Conservation (phyloP, 1,140 invertebrate species). For the Bombus impatiens region DNA sequence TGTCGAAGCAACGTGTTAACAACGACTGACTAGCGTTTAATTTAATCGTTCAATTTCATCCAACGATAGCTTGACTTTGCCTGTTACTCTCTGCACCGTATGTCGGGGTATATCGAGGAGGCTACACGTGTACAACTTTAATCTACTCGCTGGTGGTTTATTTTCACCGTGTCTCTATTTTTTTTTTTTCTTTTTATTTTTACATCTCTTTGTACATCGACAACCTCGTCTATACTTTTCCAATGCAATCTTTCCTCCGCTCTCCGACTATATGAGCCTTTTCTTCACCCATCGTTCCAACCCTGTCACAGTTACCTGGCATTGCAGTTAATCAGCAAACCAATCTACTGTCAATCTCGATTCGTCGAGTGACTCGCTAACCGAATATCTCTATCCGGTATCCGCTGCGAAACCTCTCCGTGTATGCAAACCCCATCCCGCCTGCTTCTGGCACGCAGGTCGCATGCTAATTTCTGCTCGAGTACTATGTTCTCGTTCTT, state of each 20-base stretch:
- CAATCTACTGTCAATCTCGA: slow-evolving; percentile 68
- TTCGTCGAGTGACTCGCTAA: slow-evolving; percentile 56
- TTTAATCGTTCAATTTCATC: neutral
- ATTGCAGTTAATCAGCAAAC: slow-evolving; percentile 68
- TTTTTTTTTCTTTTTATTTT: neutral
- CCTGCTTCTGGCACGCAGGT: slow-evolving; percentile 62
- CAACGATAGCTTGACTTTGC: slow-evolving; percentile 12
- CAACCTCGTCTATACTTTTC: neutral
- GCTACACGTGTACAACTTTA: neutral
- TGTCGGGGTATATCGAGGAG: no score
- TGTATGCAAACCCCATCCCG: slow-evolving; percentile 19
- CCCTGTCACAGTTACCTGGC: slow-evolving; percentile 43
- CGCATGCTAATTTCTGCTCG: slow-evolving; percentile 49
- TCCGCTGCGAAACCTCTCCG: slow-evolving; percentile 26
- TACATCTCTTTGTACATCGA: neutral
- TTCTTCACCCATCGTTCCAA: neutral
- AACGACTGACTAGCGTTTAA: neutral
- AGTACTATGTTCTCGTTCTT: slow-evolving; percentile 14
- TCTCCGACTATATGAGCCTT: slow-evolving; percentile 8
- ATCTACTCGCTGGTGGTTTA: neutral
- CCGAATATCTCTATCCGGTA: slow-evolving; percentile 49
- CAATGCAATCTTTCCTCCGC: neutral
- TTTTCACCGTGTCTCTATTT: neutral
- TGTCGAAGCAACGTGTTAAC: neutral
- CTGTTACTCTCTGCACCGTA: neutral